Conservation (phyloP, 2,888 invertebrate genomes). For the Steromphala cineraria region DNA sequence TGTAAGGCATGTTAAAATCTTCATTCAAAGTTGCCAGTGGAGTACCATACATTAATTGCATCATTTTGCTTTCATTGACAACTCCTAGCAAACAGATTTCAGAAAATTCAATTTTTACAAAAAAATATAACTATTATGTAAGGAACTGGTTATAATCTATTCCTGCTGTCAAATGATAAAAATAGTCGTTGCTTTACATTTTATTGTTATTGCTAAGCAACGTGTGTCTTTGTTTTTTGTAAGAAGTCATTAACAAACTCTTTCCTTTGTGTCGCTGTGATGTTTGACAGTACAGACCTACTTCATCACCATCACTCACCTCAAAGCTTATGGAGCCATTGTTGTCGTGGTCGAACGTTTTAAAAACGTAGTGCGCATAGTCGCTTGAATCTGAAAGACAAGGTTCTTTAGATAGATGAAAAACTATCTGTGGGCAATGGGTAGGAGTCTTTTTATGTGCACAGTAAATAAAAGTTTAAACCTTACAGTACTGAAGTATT, state of each 20-base stretch:
- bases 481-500: too few species aligned
- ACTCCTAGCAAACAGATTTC: background rate
- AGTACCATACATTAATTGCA: background rate
- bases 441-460: too few species aligned
- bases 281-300: background rate
- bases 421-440: too few species aligned
- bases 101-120: background rate
- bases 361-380: conserved; percentile 94
- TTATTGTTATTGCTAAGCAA: too few species aligned
- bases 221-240: too few species aligned
- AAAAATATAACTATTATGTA: too few species aligned
- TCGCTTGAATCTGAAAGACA: conserved; percentile 86
- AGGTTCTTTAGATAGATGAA: background rate
- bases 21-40: background rate
- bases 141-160: too few species aligned
- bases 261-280: too few species aligned
- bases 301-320: conserved; percentile 81
- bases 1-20: background rate
- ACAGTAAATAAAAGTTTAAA: too few species aligned
- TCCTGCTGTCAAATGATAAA: too few species aligned
- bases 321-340: conserved; percentile 93
- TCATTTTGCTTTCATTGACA: background rate
- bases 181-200: too few species aligned
- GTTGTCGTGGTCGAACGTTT: conserved; percentile 93
- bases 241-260: too few species aligned